Percentiles rank a stretch among this genome's conserved stretches.
Conservation (phyloP, 2,797 vertebrate species). For the Pitangus sulphuratus region DNA sequence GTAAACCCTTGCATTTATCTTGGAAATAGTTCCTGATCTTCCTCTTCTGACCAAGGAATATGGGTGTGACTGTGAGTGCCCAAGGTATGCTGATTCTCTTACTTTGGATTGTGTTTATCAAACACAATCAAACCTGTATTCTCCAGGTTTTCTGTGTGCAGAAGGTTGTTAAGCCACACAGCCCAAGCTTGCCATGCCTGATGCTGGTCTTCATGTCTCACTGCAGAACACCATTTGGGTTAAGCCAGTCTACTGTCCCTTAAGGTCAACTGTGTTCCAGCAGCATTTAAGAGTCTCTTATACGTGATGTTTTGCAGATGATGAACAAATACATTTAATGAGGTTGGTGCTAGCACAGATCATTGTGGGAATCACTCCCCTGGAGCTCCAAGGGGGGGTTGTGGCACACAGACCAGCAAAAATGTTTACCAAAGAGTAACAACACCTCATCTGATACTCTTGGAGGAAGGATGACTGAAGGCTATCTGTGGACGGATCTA, state of each 20-base stretch:
- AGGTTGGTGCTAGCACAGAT: neutral
- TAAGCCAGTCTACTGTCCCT: neutral
- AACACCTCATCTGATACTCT: neutral
- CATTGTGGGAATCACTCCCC: neutral
- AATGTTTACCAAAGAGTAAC: neutral
- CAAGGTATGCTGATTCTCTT: neutral
- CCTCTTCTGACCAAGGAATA: neutral
- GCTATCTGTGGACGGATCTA: neutral
- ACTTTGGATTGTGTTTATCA: neutral
- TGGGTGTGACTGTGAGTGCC: neutral
- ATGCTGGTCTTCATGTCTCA: neutral
- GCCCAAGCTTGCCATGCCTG: neutral
- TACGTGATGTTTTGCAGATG: neutral
- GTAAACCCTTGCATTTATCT: neutral
- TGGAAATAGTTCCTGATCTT: neutral
- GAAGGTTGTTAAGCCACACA: neutral
- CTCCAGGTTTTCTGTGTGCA: neutral
- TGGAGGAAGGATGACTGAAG: neutral
- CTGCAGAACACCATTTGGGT: neutral
- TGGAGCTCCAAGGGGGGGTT: neutral
- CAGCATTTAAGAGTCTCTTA: neutral
- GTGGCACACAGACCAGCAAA: neutral
- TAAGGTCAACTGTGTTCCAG: neutral
- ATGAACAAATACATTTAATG: neutral
- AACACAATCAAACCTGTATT: neutral